Conservation (phyloP, 2,888 invertebrate species). For the Muschampia plurimacula region DNA sequence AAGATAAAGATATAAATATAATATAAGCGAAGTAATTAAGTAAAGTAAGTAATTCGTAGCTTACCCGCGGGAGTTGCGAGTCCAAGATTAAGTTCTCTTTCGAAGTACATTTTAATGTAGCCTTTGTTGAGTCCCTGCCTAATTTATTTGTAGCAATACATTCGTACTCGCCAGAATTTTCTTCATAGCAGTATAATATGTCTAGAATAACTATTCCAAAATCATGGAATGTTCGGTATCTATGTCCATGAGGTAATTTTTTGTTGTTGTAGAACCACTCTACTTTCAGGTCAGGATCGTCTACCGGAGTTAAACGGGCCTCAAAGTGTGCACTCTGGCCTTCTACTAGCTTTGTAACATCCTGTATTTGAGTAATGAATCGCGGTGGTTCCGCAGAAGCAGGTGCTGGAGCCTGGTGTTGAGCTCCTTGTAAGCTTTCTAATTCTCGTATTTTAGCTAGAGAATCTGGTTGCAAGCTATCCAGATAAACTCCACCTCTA, state of each 20-base stretch:
- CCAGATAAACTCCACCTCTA: conserved; percentile 94
- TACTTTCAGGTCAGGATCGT: conserved; percentile 96
- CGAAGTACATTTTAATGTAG: conserved; percentile 93
- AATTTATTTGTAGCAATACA: conserved; percentile 97
- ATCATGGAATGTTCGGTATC: conserved; percentile 98
- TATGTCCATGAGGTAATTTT: conserved; percentile 96
- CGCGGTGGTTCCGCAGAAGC: conserved; percentile 93
- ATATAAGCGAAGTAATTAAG: background rate
- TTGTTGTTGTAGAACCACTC: conserved; percentile 98
- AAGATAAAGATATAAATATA: background rate
- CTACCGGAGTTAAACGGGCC: conserved; percentile 96
- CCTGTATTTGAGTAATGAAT: conserved; percentile 94
- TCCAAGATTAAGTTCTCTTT: conserved; percentile 96
- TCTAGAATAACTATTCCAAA: conserved; percentile 98
- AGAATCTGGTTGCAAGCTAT: conserved; percentile 96
- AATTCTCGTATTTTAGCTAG: conserved; percentile 94
- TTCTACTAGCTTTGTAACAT: conserved; percentile 94
- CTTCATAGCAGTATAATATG: conserved; percentile 97
- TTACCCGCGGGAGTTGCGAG: conserved; percentile 95
- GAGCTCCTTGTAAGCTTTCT: conserved; percentile 90
- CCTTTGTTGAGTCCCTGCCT: conserved; percentile 94
- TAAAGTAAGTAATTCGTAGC: conserved; percentile 48
- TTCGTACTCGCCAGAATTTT: conserved; percentile 97
- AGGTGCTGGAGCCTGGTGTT: conserved; percentile 87
- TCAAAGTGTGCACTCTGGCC: conserved; percentile 98